Percentiles rank a stretch among this genome's conserved stretches.
phyloP scores from a whole-genome alignment of 2,888 invertebrate genomes.

The Cosmia trapezina region DNA sequence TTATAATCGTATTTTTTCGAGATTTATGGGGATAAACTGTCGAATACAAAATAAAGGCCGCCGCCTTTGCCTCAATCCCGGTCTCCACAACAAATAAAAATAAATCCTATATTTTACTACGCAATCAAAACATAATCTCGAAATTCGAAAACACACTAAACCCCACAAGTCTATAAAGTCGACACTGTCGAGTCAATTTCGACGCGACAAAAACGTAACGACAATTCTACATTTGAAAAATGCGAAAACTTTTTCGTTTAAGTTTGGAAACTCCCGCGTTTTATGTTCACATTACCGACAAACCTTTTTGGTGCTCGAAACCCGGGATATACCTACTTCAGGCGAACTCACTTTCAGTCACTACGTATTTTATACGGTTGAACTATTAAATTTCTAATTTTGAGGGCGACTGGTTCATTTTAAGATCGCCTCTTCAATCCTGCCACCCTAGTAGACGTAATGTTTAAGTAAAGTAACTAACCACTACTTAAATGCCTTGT shows the following conservation, averaged over 20 bases:
- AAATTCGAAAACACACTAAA: constrained; percentile 68
- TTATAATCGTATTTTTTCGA: constrained; percentile 58
- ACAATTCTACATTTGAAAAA: constrained; percentile 81
- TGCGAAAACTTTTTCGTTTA: constrained; percentile 82
- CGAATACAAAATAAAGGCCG: constrained; percentile 53
- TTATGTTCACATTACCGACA: constrained; percentile 81
- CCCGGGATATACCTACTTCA: constrained; percentile 64
- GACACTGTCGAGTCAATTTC: constrained; percentile 63
- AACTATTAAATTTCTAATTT: constrained; percentile 78
- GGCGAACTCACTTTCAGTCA: constrained; percentile 63
- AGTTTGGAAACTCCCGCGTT: constrained; percentile 76
- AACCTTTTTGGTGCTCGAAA: constrained; percentile 77
- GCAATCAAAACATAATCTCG: constrained; percentile 68
- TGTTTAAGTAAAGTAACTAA: constrained; percentile 16
- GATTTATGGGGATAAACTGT: constrained; percentile 62
- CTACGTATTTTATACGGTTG: constrained; percentile 66
- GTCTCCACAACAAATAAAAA: constrained; percentile 65
- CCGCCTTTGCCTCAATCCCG: constrained; percentile 51
- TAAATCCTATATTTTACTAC: constrained; percentile 67
- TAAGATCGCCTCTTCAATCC: constrained; percentile 30
- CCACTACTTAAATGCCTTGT: not conserved
- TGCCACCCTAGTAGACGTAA: constrained; percentile 31
- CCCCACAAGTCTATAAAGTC: constrained; percentile 62
- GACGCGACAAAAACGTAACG: constrained; percentile 70
- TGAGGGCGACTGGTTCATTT: constrained; percentile 67